A percentile compares a stretch with the other conserved stretches of the same genome.
Conservation (phyloP, 1,140 invertebrate genomes). For the Alviniconcha marisindica region DNA sequence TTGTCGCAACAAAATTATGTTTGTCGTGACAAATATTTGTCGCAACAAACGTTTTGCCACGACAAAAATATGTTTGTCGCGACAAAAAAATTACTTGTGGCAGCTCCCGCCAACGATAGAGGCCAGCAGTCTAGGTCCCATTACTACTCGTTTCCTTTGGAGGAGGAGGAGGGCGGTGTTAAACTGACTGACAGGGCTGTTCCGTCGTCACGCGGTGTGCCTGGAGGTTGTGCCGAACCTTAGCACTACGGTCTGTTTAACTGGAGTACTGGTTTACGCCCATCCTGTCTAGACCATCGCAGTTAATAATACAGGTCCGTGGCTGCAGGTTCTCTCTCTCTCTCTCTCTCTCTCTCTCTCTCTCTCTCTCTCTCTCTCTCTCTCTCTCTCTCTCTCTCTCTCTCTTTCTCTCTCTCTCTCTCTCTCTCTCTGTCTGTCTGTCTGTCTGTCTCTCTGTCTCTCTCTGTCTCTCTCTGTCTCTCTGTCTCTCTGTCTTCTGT, state of each 20-base stretch:
- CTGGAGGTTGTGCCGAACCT: not conserved
- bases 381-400: conserved; percentile 1
- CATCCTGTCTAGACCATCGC: not conserved
- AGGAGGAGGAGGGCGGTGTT: no score
- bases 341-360: not conserved
- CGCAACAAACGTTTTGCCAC: no score
- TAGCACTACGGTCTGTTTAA: not conserved
- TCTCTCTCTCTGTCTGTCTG: not conserved
- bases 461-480: not conserved
- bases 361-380: not conserved
- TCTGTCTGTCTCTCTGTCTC: not conserved
- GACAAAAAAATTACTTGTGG: no score
- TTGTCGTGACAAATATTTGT: no score
- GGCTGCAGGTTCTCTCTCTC: not conserved
- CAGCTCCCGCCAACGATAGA: no score
- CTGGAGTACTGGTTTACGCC: not conserved
- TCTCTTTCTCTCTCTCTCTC: not conserved
- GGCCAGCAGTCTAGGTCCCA: no score
- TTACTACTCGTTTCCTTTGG: no score
- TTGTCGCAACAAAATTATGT: no score
- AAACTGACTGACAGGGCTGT: not conserved
- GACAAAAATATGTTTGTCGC: no score
- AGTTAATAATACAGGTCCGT: not conserved
- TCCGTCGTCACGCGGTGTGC: not conserved
- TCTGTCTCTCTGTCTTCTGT: not conserved